Base-by-base conservation (phyloP, 2,797 vertebrate genomes). In the Meriones psammophilus region DNA sequence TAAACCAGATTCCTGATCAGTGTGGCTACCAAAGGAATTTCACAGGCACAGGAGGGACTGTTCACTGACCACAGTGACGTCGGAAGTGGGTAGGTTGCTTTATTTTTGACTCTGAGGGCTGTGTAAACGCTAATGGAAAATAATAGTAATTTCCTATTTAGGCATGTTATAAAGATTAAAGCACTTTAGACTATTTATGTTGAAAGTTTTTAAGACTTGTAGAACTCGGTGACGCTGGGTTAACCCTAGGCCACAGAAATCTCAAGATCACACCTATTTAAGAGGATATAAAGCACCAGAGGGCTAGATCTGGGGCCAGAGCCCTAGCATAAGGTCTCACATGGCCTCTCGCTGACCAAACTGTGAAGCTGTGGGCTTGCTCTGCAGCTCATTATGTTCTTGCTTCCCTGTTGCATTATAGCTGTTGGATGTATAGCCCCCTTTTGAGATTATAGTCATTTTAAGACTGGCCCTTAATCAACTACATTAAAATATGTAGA, bases 61-160 rank as follows among this genome's bases (percentile, higher is more conserved):
- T 88, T 88, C 76, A 90, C 87, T 90, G 77, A 92, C 92, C 93
- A 92, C 95, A 96, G 0, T 97, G 96, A 95, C 73, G 46, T 79
- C 74, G 20, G 92, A 80, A 88, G 88, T 96, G 92, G 79, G 88
- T 93, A 93, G 77, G 68, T 36, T 91, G 86, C 89, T 95, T 96
- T 96, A 92, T 97, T 97, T 98, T 97, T 96, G 64, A 94, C 90
- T 94, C 86, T 68, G 85, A 94, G 36, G 30, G 66, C 6, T 20
- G 83, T 87, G 79, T 94, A 87, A 94, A 91, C 78, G 28, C 74
- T 96, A 83, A 96, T 97, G 97, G 95, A 97, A 97, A 97, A 92
- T 64, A 89, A 39, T 84, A 88, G 42, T 94, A 93, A 97, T 96
- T 97, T 97, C 93, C 93, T 96, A 92, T 39, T 91, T 91, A 86